These are phyloP conservation scores for Oeneis ivallda DNA, from an alignment of 2,888 invertebrate genomes.

Conservation along the genomic window DNA sequence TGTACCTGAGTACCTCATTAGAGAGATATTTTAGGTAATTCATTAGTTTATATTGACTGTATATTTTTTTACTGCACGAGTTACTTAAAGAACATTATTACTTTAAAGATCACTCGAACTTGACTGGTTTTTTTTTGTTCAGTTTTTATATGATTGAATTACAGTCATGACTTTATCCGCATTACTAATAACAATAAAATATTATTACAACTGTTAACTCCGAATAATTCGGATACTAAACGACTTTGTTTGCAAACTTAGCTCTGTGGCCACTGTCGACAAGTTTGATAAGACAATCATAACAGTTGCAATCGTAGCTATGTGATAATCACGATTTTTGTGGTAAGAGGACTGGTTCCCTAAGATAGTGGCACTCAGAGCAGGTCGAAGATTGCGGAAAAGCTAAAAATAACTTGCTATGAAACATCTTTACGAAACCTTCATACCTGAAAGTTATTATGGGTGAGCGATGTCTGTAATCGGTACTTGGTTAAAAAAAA, in stretches of 20 bases:
- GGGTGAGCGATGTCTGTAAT: too few species aligned
- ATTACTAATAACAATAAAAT: slow-evolving; percentile 16
- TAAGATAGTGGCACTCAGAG: too few species aligned
- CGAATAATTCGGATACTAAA: slow-evolving; percentile 10
- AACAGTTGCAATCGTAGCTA: too few species aligned
- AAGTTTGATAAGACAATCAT: too few species aligned
- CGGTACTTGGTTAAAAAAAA: too few species aligned
- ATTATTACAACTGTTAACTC: slow-evolving; percentile 14
- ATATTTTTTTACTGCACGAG: not conserved
- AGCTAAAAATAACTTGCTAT: too few species aligned
- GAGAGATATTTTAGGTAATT: not conserved
- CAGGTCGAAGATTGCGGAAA: too few species aligned
- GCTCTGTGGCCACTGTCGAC: not conserved
- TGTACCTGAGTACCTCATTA: not conserved
- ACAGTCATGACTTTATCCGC: slow-evolving; percentile 20
- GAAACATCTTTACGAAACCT: too few species aligned
- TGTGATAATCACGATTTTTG: too few species aligned
- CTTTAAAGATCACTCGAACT: slow-evolving; percentile 11
- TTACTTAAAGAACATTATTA: slow-evolving; percentile 16
- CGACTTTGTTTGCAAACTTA: slow-evolving; percentile 1
- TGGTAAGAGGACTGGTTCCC: too few species aligned
- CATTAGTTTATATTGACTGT: not conserved
- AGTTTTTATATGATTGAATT: slow-evolving; percentile 13
- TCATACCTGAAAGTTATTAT: too few species aligned
- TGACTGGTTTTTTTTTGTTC: slow-evolving; percentile 7